phyloP scores from a whole-genome alignment of 2,113 vertebrate species.

The Xenus cinereus region DNA sequence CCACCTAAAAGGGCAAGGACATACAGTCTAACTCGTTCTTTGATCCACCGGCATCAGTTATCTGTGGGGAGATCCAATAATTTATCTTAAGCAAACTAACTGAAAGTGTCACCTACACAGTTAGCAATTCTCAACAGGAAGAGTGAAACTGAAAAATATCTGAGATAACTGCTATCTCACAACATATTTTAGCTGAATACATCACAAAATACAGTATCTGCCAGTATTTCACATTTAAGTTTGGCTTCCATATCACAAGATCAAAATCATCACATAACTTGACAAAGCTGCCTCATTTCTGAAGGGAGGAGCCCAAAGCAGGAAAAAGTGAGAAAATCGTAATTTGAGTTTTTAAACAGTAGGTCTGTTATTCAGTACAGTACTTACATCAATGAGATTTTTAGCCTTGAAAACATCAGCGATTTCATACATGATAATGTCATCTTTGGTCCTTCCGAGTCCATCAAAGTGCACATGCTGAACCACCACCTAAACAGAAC shows the following conservation, averaged over 20 bases:
- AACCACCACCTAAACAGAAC: slow-evolving; percentile 84
- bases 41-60: not conserved
- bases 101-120: not conserved
- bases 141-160: not conserved
- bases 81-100: not conserved
- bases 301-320: not conserved
- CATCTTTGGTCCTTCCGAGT: slow-evolving; percentile 92
- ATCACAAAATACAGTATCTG: not conserved
- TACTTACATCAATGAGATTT: slow-evolving; percentile 92
- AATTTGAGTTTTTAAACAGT: not conserved
- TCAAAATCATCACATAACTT: not conserved
- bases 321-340: not conserved
- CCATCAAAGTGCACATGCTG: slow-evolving; percentile 93
- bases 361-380: not conserved
- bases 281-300: not conserved
- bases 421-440: slow-evolving; percentile 92
- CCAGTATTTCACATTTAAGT: not conserved
- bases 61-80: not conserved
- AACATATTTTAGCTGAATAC: not conserved
- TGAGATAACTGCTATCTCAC: not conserved
- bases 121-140: not conserved
- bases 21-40: not conserved
- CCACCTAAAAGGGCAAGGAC: not conserved
- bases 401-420: slow-evolving; percentile 90
- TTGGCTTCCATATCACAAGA: not conserved